Evolutionary conservation across 2,797 vertebrate genomes (phyloP), one percentile per base, ranked within the genome.

Genomic region (Enteromius argenteus): DNA sequence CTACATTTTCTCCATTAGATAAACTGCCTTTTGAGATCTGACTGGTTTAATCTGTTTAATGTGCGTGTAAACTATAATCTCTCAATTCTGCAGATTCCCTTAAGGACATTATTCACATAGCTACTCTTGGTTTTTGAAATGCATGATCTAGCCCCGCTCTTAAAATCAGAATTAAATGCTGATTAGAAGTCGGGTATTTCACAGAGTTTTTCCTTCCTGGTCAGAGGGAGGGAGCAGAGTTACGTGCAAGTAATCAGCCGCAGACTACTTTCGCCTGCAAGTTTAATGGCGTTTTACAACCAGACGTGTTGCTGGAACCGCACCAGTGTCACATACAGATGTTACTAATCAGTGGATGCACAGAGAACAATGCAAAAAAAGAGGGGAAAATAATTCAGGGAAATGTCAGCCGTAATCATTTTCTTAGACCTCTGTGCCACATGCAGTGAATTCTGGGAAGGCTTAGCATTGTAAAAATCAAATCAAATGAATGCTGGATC

Each of bases 61-160:
- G 92, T 94, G 92, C 91, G 93, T 95, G 93, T 95, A 94, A 95
- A 94, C 93, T 93, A 92, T 94, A 94, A 94, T 94, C 93, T 94
- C 92, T 91, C 86, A 92, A 93, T 95, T 94, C 94, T 92, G 93
- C 92, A 94, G 95, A 94, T 93, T 93, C 93, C 93, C 93, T 94
- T 93, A 92, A 95, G 93, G 93, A 94, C 92, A 92, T 93, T 90
- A 91, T 91, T 94, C 92, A 90, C 91, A 91, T 91, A 46, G 44
- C 13, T 46, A 91, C 92, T 92, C 90, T 92, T 94, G 90, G 89
- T 92, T 94, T 93, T 91, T 92, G 88, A 94, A 94, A 94, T 92
- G 94, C 91, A 87, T 77, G 90, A 92, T 93, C 79, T 84, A 93
- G 91, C 91, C 92, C 84, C 78, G 92, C 91, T 93, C 93, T 92